Evolutionary conservation across 2,888 invertebrate genomes (phyloP).

Genomic region (Chrysolina haemoptera): DNA sequence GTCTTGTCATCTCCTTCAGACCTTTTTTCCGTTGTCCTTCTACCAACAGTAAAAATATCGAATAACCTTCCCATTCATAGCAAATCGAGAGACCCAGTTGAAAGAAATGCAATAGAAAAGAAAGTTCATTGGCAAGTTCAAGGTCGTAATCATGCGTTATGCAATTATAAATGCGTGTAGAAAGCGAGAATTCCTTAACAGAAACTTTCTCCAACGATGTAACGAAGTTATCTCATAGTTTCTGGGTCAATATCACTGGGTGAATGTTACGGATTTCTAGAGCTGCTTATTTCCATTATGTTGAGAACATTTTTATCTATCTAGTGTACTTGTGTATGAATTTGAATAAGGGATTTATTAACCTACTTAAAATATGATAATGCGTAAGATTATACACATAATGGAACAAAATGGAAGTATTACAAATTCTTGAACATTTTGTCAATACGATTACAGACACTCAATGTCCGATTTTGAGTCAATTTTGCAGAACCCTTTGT

Average conservation of each 20-base stretch:
- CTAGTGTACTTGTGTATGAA: too few relatives aligned
- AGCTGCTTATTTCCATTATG: slow-evolving; percentile 3
- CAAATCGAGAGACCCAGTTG: neutral
- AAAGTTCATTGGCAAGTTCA: slow-evolving; percentile 35
- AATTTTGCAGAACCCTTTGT: too few relatives aligned
- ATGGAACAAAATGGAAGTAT: too few relatives aligned
- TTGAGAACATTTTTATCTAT: neutral
- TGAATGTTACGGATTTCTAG: slow-evolving; percentile 29
- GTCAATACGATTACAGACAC: too few relatives aligned
- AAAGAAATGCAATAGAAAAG: slow-evolving; percentile 21
- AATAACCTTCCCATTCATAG: slow-evolving; percentile 12
- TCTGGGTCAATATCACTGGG: slow-evolving; percentile 60
- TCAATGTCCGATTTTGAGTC: too few relatives aligned
- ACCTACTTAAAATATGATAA: too few relatives aligned
- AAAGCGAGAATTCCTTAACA: slow-evolving; percentile 50
- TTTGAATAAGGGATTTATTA: too few relatives aligned
- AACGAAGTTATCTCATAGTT: slow-evolving; percentile 57
- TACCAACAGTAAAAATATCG: slow-evolving; percentile 11
- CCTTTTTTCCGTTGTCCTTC: neutral
- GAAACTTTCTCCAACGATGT: slow-evolving; percentile 59
- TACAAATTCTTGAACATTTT: too few relatives aligned
- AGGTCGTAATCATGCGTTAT: slow-evolving; percentile 36
- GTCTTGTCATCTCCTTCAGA: neutral
- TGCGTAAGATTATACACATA: too few relatives aligned
- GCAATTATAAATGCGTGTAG: slow-evolving; percentile 48